phyloP scores from a whole-genome alignment of 2,113 vertebrate genomes.

The Triplophysa dalaica region DNA sequence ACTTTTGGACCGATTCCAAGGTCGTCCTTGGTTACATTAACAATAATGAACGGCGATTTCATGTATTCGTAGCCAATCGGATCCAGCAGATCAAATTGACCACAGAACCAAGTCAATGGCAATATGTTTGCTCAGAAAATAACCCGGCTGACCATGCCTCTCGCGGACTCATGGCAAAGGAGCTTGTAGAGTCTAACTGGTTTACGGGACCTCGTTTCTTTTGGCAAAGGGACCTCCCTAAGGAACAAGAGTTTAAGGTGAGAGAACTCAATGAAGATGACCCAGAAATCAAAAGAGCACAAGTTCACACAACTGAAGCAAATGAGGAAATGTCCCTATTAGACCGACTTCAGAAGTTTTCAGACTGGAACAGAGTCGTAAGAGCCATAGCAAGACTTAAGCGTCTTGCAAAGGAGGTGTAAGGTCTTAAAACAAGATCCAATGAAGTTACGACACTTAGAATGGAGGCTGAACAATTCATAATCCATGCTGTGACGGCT shows the following conservation, averaged over 20 bases:
- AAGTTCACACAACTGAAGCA: conserved; percentile 18
- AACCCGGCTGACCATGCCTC: too few species aligned
- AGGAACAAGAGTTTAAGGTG: too few species aligned
- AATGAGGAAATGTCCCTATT: conserved; percentile 41
- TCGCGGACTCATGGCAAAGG: too few species aligned
- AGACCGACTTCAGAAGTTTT: conserved; percentile 39
- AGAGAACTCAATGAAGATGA: too few species aligned
- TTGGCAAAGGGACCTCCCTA: too few species aligned
- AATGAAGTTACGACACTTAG: conserved; percentile 35
- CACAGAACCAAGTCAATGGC: conserved; percentile 35
- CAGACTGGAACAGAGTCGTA: conserved; percentile 36
- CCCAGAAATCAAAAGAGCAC: too few species aligned
- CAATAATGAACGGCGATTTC: conserved; percentile 25
- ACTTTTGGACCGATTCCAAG: too few species aligned
- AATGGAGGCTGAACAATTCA: background rate
- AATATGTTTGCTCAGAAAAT: too few species aligned
- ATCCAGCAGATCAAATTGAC: conserved; percentile 28
- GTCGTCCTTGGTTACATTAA: conserved; percentile 14
- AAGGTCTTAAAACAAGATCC: conserved; percentile 33
- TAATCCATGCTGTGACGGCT: too few species aligned
- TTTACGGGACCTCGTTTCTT: too few species aligned
- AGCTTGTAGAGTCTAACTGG: too few species aligned
- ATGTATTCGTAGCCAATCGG: conserved; percentile 43
- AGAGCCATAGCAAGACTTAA: conserved; percentile 37
- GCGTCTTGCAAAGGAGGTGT: conserved; percentile 22